phyloP scores from a whole-genome alignment of 1,140 invertebrate genomes.

The Carcinoscorpius rotundicauda region DNA sequence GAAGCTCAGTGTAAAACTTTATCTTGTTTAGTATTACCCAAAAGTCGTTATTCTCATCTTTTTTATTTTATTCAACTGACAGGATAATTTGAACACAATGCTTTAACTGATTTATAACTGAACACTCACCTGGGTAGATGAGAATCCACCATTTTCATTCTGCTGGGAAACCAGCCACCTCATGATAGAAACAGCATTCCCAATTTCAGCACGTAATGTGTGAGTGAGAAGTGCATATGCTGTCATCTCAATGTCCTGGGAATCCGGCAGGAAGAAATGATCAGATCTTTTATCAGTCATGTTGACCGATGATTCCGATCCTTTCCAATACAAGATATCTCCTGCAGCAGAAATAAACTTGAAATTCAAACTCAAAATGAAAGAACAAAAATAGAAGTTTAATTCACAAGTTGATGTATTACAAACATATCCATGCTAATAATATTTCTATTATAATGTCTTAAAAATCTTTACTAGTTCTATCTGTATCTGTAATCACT shows the following conservation, averaged over 20 bases:
- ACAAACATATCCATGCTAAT: too few relatives aligned
- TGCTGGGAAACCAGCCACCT: slow-evolving; percentile 70
- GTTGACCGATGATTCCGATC: slow-evolving; percentile 17
- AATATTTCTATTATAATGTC: too few relatives aligned
- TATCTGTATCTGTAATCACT: too few relatives aligned
- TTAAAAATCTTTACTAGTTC: too few relatives aligned
- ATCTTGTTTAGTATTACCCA: too few relatives aligned
- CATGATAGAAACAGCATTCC: slow-evolving; percentile 61
- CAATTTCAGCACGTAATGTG: slow-evolving; percentile 38
- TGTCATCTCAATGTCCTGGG: slow-evolving; percentile 75
- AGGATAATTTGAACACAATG: too few relatives aligned
- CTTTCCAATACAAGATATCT: slow-evolving; percentile 17
- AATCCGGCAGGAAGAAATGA: slow-evolving; percentile 51
- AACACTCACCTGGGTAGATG: slow-evolving; percentile 50
- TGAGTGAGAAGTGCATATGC: slow-evolving; percentile 52
- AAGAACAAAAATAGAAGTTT: too few relatives aligned
- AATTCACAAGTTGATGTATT: too few relatives aligned
- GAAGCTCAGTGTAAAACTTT: too few relatives aligned
- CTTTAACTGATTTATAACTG: not conserved
- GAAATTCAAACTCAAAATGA: too few relatives aligned
- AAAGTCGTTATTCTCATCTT: too few relatives aligned
- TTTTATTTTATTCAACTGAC: too few relatives aligned
- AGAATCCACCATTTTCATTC: slow-evolving; percentile 67
- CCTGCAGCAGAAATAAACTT: slow-evolving; percentile 3
- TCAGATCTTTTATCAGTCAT: slow-evolving; percentile 43